phyloP scores from a whole-genome alignment of 64 coral and sea anemone species.

The Trachythela sp. region DNA sequence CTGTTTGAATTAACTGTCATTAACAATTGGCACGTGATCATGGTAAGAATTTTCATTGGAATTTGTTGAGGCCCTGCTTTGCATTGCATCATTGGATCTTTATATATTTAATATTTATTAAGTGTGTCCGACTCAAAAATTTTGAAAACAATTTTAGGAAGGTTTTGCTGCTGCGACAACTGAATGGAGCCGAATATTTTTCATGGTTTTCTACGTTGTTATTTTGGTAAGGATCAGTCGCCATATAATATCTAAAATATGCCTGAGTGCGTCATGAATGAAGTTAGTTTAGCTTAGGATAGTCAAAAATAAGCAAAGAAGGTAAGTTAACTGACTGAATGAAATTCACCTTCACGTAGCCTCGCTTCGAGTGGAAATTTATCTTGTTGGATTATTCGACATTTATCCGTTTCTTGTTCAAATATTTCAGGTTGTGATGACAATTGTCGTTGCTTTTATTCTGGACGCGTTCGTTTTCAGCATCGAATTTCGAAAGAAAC shows the following conservation, averaged over 20 bases:
- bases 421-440: slow-evolving; percentile 86
- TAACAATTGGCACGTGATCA: slow-evolving; percentile 98
- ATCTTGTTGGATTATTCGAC: too few species aligned
- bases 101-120: too few species aligned
- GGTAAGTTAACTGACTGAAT: not conserved
- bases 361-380: too few species aligned
- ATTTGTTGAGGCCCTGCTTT: not conserved
- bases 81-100: not conserved
- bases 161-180: slow-evolving; percentile 70
- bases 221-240: slow-evolving; percentile 66
- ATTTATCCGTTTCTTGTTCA: not conserved
- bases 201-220: slow-evolving; percentile 87
- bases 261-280: too few species aligned
- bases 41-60: slow-evolving; percentile 48
- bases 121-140: not conserved
- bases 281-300: not conserved
- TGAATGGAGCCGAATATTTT: slow-evolving; percentile 86
- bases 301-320: not conserved
- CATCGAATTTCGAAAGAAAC: slow-evolving; percentile 69
- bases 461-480: slow-evolving; percentile 87
- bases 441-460: slow-evolving; percentile 88
- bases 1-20: slow-evolving; percentile 91
- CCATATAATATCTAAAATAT: too few species aligned
- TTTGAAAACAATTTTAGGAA: slow-evolving; percentile 52
- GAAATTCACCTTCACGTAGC: too few species aligned